phyloP scores from a whole-genome alignment of 2,797 vertebrate genomes.

The Aplochiton taeniatus region DNA sequence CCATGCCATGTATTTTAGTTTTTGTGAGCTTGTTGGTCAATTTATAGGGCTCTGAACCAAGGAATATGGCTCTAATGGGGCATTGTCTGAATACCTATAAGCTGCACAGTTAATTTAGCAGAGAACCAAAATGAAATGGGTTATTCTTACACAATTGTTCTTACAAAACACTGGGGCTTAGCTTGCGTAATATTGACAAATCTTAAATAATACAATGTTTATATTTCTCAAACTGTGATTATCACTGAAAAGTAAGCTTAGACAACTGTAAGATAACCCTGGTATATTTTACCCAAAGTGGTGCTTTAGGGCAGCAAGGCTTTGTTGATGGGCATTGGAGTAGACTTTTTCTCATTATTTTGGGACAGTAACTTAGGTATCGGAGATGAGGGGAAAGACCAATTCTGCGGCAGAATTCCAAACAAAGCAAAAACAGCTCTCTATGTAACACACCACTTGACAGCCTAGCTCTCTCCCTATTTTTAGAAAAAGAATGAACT shows the following conservation, averaged over 20 bases:
- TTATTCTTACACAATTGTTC: not conserved
- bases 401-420: not conserved
- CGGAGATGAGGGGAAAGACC: not conserved
- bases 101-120: not conserved
- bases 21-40: conserved; percentile 15
- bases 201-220: no score
- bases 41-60: conserved; percentile 13
- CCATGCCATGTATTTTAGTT: not conserved
- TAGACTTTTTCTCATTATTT: not conserved
- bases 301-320: not conserved
- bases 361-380: not conserved
- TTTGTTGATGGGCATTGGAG: not conserved
- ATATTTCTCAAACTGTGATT: no score
- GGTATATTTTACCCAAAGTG: no score
- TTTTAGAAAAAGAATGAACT: no score
- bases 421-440: no score
- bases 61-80: conserved; percentile 4
- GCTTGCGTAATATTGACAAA: no score
- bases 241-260: no score
- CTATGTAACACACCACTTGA: no score
- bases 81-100: conserved; percentile 4
- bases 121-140: not conserved
- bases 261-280: no score
- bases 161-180: not conserved
- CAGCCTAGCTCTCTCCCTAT: no score